Evolutionary conservation across 2,113 vertebrate genomes (phyloP), one percentile per base, ranked within the genome.

Genomic region (Fulmarus glacialis): DNA sequence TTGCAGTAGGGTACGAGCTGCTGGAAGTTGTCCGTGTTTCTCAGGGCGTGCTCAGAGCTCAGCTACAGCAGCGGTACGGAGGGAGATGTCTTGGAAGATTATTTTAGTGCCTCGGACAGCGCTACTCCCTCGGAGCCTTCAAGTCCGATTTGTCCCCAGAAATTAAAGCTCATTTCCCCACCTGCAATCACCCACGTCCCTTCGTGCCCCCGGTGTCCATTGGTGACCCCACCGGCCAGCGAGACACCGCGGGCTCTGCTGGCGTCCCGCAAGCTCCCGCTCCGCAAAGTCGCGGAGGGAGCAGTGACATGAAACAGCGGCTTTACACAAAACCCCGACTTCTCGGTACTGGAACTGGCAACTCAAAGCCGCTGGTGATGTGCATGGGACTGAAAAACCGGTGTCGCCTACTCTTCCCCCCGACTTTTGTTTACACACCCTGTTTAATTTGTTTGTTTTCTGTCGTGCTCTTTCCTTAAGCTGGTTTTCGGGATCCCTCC

Each of bases 391-490:
- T 5, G 79, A 52, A 53, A 72, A 59, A 30, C 5, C 15, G 5
- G 8, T 53, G 67, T 78, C 50, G 6, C 50, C n/a, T 19, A 19
- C 58, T 29, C 13, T 34, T 17, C 40, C 45, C 34, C 26, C 24
- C 18, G 14, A 30, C 9, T 62, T 36, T 1, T 50, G 38, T 71
- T 88, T 78, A 50, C 82, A 53, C 23, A 12, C 13, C 12, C 14
- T 36, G 88, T 52, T 72, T 59, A 50, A 68, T 88, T 68, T 66
- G n/a, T 97, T 90, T 85, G 86, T 71, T 84, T 91, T 95, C 62
- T 48, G 91, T 42, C 58, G 6, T 4, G 27, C 19, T 21, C 7
- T 64, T 45, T 71, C 42, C 58, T 60, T 43, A 63, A 60, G 7
- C 14, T 11, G 43, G 6, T 71, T 72, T 91, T 75, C 8, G 53